Conservation (phyloP, 2,888 invertebrate species). For the Heliconius ethilla region DNA sequence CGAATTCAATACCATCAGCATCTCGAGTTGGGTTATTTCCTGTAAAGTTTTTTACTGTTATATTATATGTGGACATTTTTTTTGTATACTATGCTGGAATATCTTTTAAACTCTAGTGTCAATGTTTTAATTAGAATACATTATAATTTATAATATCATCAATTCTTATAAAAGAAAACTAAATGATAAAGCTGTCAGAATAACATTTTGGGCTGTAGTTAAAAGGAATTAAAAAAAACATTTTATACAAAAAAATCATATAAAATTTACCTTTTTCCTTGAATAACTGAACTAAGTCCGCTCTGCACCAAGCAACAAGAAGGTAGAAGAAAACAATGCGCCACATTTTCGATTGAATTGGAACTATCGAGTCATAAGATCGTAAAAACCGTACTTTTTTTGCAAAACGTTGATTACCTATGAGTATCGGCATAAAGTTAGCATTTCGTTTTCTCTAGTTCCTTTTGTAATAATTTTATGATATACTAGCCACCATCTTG, state of each 20-base stretch:
- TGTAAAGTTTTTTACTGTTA: neutral
- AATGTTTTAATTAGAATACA: no score
- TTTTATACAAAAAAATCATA: neutral
- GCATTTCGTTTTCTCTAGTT: neutral
- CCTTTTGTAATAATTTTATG: neutral
- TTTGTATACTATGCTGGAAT: neutral
- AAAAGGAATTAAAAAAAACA: neutral
- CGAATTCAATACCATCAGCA: slow-evolving; percentile 57
- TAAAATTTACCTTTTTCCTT: slow-evolving; percentile 23
- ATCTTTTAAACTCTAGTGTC: neutral
- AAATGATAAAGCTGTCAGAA: no score
- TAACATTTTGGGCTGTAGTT: no score
- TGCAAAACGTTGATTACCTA: neutral
- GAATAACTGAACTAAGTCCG: slow-evolving; percentile 14
- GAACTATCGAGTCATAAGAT: slow-evolving; percentile 3
- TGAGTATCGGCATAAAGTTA: neutral
- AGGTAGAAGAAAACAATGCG: slow-evolving; percentile 31
- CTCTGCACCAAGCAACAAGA: slow-evolving; percentile 20
- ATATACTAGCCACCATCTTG: no score
- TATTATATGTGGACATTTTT: neutral
- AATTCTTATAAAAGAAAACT: no score
- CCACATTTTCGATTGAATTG: slow-evolving; percentile 30
- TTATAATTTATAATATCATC: no score
- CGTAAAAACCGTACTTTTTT: slow-evolving; percentile 1
- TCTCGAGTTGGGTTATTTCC: slow-evolving; percentile 23